Evolutionary conservation across 2,797 vertebrate genomes (phyloP), one percentile per base, ranked within the genome.

Genomic region (Sebastes aleutianus): DNA sequence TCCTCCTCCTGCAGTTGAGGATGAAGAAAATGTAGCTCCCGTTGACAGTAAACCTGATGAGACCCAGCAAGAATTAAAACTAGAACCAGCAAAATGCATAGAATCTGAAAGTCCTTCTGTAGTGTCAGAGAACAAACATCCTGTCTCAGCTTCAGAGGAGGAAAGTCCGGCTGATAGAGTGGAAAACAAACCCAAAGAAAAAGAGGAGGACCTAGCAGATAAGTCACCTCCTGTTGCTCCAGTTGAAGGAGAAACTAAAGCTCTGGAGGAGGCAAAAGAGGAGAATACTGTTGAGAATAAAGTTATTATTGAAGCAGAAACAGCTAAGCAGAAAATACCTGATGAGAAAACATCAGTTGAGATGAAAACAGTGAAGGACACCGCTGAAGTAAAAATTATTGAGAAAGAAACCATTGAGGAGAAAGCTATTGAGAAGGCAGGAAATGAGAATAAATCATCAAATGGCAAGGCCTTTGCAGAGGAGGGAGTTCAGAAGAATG

Each of bases 401-500:
- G 63, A 79, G 27, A 74, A 74, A 26, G 62, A 77, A 64, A 50
- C 9, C 1, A 2, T 27, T 66, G 73, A 70, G 20, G 50, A 73
- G 4, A 75, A 5, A 8, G 11, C 11, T 62, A 11, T 76, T 63
- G 73, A 72, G 70, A 53, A 54, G 53, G 18, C 53, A 67, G 75
- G 1, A 29, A 43, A 20, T 78, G 80, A 80, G 70, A 68, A 76
- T 74, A 70, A 78, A 70, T 59, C 83, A 68, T 67, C 3, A 26
- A 69, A 86, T 78, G 10, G n/a, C 36, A 70, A 87, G 64, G 54
- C 34, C 36, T 78, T 72, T 70, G 78, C 80, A 69, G 79, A 83
- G 47, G 78, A 69, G 39, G 62, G 20, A 57, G 68, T 57, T 74
- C 18, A 36, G 47, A 54, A 54, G n/a, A 76, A 78, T 65, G 71